phyloP scores from a whole-genome alignment of 2,888 invertebrate species.

The Trachelus stipa region DNA sequence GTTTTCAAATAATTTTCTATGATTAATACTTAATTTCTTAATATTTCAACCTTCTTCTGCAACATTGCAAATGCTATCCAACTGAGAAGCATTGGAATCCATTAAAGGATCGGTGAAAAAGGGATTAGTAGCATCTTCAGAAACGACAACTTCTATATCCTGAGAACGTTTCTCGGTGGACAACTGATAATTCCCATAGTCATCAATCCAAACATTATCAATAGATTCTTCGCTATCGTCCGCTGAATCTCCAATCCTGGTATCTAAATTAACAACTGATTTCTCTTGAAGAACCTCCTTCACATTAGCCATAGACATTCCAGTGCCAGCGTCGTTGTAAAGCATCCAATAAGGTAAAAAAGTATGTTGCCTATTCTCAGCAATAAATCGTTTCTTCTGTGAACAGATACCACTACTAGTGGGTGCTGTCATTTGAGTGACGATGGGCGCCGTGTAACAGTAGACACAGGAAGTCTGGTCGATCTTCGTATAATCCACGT shows the following conservation, averaged over 20 bases:
- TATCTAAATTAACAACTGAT: conserved; percentile 22
- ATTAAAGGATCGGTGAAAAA: neutral
- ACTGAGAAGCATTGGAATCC: conserved; percentile 15
- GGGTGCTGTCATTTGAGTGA: conserved; percentile 33
- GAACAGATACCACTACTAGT: conserved; percentile 32
- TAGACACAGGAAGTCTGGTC: conserved; percentile 57
- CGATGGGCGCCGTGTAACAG: conserved; percentile 56
- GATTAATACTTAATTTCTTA: neutral
- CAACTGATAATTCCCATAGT: conserved; percentile 26
- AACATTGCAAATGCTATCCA: conserved; percentile 14
- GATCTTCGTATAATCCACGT: conserved; percentile 47
- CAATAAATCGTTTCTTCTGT: conserved; percentile 41
- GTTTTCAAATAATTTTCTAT: neutral
- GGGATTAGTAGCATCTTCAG: conserved; percentile 20
- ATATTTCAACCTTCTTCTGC: neutral
- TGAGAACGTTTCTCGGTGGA: conserved; percentile 4
- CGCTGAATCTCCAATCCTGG: conserved; percentile 26
- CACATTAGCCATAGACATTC: conserved; percentile 44
- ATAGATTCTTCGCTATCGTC: conserved; percentile 38
- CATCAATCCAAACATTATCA: conserved; percentile 44
- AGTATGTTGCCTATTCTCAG: conserved; percentile 48
- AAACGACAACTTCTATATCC: conserved; percentile 27
- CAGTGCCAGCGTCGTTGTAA: conserved; percentile 47
- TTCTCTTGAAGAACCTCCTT: conserved; percentile 17
- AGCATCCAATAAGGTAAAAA: conserved; percentile 51